Evolutionary conservation across 2,888 invertebrate genomes (phyloP).

Genomic region (Acheta domesticus): DNA sequence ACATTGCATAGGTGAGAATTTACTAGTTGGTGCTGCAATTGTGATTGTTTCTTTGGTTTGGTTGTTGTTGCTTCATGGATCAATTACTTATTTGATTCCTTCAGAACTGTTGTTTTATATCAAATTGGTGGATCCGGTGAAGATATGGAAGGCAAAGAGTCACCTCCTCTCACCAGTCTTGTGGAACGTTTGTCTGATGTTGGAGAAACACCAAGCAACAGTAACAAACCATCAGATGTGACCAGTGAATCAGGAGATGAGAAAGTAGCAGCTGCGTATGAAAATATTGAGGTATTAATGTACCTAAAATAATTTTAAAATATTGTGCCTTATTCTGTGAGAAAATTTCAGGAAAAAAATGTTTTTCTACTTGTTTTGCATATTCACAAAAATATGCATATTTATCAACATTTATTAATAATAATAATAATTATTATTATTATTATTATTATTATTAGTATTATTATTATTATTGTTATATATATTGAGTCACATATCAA

Average conservation of each 20-base stretch:
- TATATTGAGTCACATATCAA: too few relatives aligned
- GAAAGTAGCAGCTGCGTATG: conserved; percentile 42
- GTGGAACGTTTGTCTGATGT: conserved; percentile 23
- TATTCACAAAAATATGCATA: neutral
- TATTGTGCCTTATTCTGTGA: too few relatives aligned
- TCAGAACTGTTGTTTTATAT: neutral
- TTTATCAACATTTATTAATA: too few relatives aligned
- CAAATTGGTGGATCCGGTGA: neutral
- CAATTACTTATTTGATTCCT: neutral
- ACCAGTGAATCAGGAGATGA: conserved; percentile 33
- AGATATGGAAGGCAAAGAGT: neutral
- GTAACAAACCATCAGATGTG: conserved; percentile 33
- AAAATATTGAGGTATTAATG: conserved; percentile 30
- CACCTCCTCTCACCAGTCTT: neutral
- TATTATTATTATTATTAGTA: too few relatives aligned
- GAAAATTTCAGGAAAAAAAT: conserved; percentile 39
- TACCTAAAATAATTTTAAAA: neutral
- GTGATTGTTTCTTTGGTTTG: neutral
- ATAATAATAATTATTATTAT: too few relatives aligned
- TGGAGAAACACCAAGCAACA: neutral
- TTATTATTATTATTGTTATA: too few relatives aligned
- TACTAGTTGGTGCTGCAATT: neutral
- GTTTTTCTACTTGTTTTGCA: neutral
- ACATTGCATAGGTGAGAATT: conserved; percentile 67
- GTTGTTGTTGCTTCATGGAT: neutral